phyloP scores from a whole-genome alignment of 2,113 vertebrate species.

The Chlorodrepanis virens region DNA sequence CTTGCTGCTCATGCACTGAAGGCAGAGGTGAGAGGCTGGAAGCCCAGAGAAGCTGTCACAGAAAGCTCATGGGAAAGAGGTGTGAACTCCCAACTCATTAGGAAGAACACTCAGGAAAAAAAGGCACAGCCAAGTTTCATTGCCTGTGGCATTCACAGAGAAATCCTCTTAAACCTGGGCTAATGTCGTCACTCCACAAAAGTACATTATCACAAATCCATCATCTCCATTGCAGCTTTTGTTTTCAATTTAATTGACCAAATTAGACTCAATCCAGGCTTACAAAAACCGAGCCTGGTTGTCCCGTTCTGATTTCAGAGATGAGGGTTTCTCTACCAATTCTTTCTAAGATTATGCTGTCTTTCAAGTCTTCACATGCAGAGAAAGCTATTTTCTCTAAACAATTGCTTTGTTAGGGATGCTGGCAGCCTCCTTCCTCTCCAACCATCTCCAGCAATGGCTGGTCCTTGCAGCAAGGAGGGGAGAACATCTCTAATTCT shows the following conservation, averaged over 20 bases:
- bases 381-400: not conserved
- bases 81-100: not conserved
- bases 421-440: not conserved
- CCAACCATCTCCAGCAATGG: not conserved
- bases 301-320: not conserved
- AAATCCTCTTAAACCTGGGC: not conserved
- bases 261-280: not conserved
- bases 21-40: not conserved
- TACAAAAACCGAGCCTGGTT: not conserved
- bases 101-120: not conserved
- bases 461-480: not conserved
- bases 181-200: not conserved
- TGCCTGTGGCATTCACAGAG: not conserved
- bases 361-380: not conserved
- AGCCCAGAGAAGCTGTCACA: not conserved
- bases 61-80: not conserved
- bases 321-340: not conserved
- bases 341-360: not conserved
- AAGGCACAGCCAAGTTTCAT: not conserved
- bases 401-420: not conserved
- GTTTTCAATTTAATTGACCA: not conserved
- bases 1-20: accelerated
- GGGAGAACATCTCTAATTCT: not conserved
- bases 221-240: not conserved
- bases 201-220: not conserved